Evolutionary conservation across 1,140 invertebrate genomes (phyloP).

Genomic region (Pogonognathellus flavescens): DNA sequence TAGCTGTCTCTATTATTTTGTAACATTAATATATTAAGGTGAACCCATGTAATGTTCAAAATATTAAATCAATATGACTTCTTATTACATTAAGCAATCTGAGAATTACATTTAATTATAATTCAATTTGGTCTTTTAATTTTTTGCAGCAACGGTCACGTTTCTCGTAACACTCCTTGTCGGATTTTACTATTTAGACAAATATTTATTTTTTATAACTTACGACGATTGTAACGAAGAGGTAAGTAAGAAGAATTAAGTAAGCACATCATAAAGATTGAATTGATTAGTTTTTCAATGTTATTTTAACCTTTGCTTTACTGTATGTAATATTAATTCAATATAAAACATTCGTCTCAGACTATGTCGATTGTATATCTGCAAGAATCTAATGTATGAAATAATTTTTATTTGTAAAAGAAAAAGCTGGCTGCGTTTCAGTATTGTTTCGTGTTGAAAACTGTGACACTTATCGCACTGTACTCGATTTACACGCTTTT

Average conservation of each 20-base stretch:
- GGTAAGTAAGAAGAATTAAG: not conserved
- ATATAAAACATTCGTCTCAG: too few species aligned
- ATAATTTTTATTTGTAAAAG: not conserved
- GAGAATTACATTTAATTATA: too few species aligned
- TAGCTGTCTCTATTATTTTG: too few species aligned
- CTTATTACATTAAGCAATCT: too few species aligned
- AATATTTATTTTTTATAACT: conserved; percentile 8
- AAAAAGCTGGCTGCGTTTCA: conserved; percentile 25
- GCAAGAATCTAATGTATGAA: not conserved
- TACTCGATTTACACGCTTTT: not conserved
- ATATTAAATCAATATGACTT: too few species aligned
- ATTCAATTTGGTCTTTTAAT: not conserved
- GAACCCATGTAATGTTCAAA: too few species aligned
- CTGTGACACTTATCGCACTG: not conserved
- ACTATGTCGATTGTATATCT: not conserved
- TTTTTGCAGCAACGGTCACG: conserved; percentile 4
- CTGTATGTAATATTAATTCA: too few species aligned
- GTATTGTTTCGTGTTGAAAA: not conserved
- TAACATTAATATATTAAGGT: too few species aligned
- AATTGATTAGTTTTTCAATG: too few species aligned
- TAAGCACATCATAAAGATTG: too few species aligned
- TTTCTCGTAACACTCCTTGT: not conserved
- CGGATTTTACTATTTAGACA: conserved; percentile 25
- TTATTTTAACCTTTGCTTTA: too few species aligned
- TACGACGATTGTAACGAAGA: conserved; percentile 2